Conservation (phyloP, 2,113 vertebrate genomes). For the Noturus placidus region DNA sequence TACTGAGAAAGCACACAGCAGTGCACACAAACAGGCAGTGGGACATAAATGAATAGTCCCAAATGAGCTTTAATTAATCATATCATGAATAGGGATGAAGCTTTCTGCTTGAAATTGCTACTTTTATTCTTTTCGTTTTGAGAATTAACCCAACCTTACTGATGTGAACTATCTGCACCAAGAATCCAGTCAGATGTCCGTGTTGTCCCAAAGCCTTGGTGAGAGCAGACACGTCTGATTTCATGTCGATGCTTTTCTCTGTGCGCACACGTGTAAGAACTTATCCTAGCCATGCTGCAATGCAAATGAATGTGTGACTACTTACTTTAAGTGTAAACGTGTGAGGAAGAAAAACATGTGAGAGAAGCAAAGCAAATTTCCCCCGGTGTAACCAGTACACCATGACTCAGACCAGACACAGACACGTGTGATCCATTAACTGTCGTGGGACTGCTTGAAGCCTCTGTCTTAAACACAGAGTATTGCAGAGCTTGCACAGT, state of each 20-base stretch:
- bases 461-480: not conserved
- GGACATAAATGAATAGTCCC: not conserved
- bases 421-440: slow-evolving; percentile 8
- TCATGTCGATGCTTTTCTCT: slow-evolving; percentile 23
- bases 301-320: slow-evolving; percentile 29
- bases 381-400: slow-evolving; percentile 17
- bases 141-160: not conserved
- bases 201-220: not conserved
- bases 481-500: slow-evolving; percentile 12
- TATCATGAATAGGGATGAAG: not conserved
- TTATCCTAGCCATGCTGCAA: slow-evolving; percentile 26
- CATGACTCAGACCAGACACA: slow-evolving; percentile 1
- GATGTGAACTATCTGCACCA: not conserved
- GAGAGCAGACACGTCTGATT: not conserved
- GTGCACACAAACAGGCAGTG: not conserved
- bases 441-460: not conserved
- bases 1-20: not conserved
- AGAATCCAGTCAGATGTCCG: not conserved
- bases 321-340: slow-evolving; percentile 8
- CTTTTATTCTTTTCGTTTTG: no score
- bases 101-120: no score
- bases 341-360: slow-evolving; percentile 25
- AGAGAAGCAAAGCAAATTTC: slow-evolving; percentile 5
- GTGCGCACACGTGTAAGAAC: slow-evolving; percentile 24
- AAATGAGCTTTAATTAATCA: not conserved